Base-by-base conservation (phyloP, 2,113 vertebrate species). In the Danio rerio region DNA sequence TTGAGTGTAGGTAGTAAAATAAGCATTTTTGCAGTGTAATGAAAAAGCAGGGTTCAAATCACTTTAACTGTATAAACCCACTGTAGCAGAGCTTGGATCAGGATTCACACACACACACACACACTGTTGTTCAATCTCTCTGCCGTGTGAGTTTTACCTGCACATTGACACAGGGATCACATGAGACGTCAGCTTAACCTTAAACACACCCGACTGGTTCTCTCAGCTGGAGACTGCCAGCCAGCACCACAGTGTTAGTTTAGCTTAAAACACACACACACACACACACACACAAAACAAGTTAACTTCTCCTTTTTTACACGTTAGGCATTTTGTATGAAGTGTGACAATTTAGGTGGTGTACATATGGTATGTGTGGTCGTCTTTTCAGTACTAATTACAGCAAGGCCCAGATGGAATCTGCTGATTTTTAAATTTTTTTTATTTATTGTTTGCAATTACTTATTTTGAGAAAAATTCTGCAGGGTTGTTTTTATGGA, bases 151-250 rank as follows among this genome's bases (percentile, higher is more conserved):
- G 71, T 72, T 83, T 77, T 88, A 88, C 81, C 84, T 84, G 86
- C 85, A 90, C 80, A 86, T 82, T 87, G 88, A 85, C 87, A 92
- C 78, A 89, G 86, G 84, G 83, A 89, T 87, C 81, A 83, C 88
- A 88, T 82, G 83, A 84, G 87, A 88, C 83, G 21, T 6, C 86
- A 83, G 83, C 84, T 90, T 81, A 82, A 81, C 84, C 87, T 72
- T 86, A 91, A 91, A 92, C 88, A 90, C 86, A 85, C 82, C 7
- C 87, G 90, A 90, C 87, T 81, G 86, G 89, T 90, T 91, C 84
- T 88, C 78, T 83, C 78, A 79, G 85, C 42, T 81, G 13, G 50
- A 56, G 55, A 50, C 20, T 20, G 43, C 58, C n/a, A 18, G 55
- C 73, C 55, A 75, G 40, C 52, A 18, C 7, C 56, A 76, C 73